Evolutionary conservation across 2,113 vertebrate species (phyloP), one percentile per base, ranked within the genome.

Genomic region (Phaetusa simplex): DNA sequence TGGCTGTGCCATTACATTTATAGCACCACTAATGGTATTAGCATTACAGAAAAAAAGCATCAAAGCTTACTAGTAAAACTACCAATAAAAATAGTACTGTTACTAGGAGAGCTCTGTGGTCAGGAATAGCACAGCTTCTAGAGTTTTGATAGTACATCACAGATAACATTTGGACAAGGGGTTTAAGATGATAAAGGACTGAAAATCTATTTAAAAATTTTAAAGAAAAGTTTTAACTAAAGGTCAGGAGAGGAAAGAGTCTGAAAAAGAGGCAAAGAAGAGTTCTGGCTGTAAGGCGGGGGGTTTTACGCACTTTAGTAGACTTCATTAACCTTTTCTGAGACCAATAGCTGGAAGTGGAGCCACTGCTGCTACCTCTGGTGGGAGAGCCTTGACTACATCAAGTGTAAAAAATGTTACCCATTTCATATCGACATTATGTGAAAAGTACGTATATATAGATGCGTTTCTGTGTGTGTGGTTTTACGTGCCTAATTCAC

Each of bases 71-170:
- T 34, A 64, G 65, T 42, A 76, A 91, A 96, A 91, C 56, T 40
- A 84, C 9, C 40, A 92, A 82, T 93, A 91, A 94, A 97, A 93
- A 84, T 59, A 92, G 55, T 36, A 71, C 59, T 69, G 82, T 79
- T 84, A 82, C 76, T 61, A 88, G 72, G 82, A 78, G 47, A 90
- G 38, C 2, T 3, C 56, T 83, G 59, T 49, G 52, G 47, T 78
- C 65, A 67, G 65, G 65, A 94, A 88, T 1, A 92, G 70, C 40
- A 89, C 32, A 87, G 56, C 13, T 79, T 19, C 59, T 43, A 7
- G 7, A 40, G 13, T 52, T 64, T 49, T n/a, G 56, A 20, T 80
- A 53, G 17, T 67, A 73, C 24, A 61, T 62, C 50, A 74, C 13
- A 82, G 52, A 43, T 49, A 84, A 70, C 47, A 79, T 36, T 53